These are phyloP conservation scores for Myioborus melanocephalus DNA, from an alignment of 2,797 vertebrate species.

Conservation along the genomic window DNA sequence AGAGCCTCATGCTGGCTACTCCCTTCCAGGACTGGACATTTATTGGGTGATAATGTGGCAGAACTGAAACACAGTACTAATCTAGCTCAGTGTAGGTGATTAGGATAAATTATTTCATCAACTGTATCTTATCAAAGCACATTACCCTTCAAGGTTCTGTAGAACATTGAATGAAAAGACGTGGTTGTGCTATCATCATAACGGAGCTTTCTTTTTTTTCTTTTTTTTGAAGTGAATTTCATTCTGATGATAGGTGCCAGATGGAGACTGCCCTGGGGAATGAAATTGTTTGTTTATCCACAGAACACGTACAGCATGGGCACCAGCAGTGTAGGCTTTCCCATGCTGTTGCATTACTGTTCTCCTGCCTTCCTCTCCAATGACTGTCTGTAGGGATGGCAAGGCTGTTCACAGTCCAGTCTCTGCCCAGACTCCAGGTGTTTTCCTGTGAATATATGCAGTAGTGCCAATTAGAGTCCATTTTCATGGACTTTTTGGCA, in stretches of 20 bases:
- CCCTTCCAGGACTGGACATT: not conserved
- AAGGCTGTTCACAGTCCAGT: not conserved
- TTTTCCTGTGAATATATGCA: not conserved
- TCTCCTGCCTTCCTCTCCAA: not conserved
- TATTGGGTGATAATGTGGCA: not conserved
- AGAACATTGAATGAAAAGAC: not conserved
- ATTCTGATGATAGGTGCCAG: constrained; percentile 71
- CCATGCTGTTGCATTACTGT: constrained; percentile 24
- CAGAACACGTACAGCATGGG: constrained; percentile 67
- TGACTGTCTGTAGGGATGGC: not conserved
- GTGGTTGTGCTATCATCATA: not conserved
- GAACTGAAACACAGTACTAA: not conserved
- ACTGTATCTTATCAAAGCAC: not conserved
- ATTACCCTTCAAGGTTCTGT: not conserved
- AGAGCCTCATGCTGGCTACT: not conserved
- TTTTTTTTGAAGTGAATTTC: constrained; percentile 39
- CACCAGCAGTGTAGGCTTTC: constrained; percentile 43
- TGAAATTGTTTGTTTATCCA: constrained; percentile 72
- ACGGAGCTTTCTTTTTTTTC: not conserved
- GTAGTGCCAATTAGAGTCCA: not conserved
- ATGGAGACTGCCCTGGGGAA: constrained; percentile 73
- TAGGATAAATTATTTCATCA: constrained; percentile 14
- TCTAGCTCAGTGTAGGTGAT: not conserved
- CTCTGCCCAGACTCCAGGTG: not conserved
- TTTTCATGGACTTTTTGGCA: not conserved